Evolutionary conservation across 2,113 vertebrate genomes (phyloP).

Genomic region (Gallinago undulata): DNA sequence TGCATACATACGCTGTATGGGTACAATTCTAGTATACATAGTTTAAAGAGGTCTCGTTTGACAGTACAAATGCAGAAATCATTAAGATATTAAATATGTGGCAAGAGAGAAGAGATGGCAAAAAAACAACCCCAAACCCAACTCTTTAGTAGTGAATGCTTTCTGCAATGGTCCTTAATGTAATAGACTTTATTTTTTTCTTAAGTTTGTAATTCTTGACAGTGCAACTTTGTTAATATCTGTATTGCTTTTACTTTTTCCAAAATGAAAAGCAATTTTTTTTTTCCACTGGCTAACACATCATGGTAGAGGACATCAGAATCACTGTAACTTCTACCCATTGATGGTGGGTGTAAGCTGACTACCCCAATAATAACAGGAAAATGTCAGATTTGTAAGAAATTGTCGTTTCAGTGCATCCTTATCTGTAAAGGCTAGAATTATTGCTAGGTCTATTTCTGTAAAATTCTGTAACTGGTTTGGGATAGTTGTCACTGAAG

Average conservation of each 20-base stretch:
- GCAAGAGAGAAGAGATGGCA: neutral
- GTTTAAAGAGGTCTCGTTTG: neutral
- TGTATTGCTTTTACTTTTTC: neutral
- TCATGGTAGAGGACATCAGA: neutral
- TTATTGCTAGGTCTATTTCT: constrained; percentile 27
- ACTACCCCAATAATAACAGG: neutral
- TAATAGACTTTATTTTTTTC: neutral
- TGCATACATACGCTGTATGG: accelerated
- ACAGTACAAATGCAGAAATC: neutral
- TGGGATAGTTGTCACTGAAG: neutral
- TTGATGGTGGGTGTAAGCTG: neutral
- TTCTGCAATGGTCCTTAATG: neutral
- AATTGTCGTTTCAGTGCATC: neutral
- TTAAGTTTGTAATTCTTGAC: neutral
- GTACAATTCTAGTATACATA: neutral
- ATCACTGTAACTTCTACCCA: neutral
- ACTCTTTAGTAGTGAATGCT: neutral
- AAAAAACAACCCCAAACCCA: neutral
- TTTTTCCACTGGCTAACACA: neutral
- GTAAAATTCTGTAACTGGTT: neutral
- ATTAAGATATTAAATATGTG: neutral
- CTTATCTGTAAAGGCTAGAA: neutral
- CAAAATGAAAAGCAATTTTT: neutral
- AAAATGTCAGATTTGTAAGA: neutral
- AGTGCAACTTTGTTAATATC: neutral